Evolutionary conservation across 2,797 vertebrate genomes (phyloP).

Genomic region (Octomys mimax): DNA sequence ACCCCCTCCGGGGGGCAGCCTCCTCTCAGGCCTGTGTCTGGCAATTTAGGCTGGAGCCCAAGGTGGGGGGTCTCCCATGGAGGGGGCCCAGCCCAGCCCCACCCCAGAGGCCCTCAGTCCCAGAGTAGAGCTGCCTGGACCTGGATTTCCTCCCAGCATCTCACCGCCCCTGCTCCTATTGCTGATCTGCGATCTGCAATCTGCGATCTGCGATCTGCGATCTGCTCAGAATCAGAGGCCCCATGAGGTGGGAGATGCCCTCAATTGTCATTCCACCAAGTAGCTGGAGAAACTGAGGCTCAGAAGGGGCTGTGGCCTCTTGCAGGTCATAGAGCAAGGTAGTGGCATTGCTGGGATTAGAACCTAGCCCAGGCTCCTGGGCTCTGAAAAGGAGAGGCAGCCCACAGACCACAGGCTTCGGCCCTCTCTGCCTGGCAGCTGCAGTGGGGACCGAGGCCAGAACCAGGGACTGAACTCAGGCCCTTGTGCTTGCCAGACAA

Average conservation of each 20-base stretch:
- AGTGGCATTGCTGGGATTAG: neutral
- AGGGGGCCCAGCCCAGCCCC: constrained; percentile 21
- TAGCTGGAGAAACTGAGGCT: constrained; percentile 39
- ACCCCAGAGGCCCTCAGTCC: constrained; percentile 53
- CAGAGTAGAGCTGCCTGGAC: neutral
- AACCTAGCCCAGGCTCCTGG: neutral
- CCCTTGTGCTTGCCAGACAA: too few relatives aligned
- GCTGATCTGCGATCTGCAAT: neutral
- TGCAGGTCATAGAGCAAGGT: neutral
- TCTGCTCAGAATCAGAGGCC: neutral
- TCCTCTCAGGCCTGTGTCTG: constrained; percentile 77
- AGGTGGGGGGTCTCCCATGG: constrained; percentile 81
- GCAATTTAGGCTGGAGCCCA: constrained; percentile 84
- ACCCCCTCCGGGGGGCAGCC: constrained; percentile 67
- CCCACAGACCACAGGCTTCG: neutral
- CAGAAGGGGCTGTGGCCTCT: neutral
- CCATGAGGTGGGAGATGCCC: neutral
- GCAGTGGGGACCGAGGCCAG: neutral
- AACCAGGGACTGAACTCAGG: too few relatives aligned
- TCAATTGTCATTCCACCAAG: neutral
- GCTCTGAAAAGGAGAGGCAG: neutral
- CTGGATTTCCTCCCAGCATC: constrained; percentile 40
- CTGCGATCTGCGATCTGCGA: too few relatives aligned
- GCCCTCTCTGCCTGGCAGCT: neutral
- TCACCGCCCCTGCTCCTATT: neutral